Evolutionary conservation across 2,797 vertebrate genomes (phyloP), one percentile per base, ranked within the genome.

Genomic region (Phoxinus dragarum): DNA sequence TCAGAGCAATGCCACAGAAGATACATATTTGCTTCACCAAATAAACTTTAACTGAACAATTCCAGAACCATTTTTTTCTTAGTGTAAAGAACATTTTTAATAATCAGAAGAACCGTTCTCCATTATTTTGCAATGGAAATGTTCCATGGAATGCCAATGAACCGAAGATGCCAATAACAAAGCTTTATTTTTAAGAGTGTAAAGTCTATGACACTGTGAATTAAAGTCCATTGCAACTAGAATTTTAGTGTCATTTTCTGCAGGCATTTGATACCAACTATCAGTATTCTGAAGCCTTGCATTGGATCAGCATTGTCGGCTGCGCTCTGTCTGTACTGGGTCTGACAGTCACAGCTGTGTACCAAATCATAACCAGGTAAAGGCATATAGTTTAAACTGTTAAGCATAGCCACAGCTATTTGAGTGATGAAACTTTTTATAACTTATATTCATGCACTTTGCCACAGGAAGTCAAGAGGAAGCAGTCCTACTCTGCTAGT

Each of bases 321-420:
- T 92, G 95, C 54, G 90, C 90, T 27, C 88, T 96, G 91, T 40
- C 61, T 68, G 69, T 95, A 27, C 27, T 27, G 27, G 27, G 27
- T 27, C 27, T 27, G 27, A 27, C 27, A 27, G 27, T 27, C 11
- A 96, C 93, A 0, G 93, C 95, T 88, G 69, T 94, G 36, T 93
- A 95, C 89, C 91, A 96, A 86, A 79, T 96, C 49, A 40, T 86
- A 19, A 94, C 91, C 49, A 96, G 93, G 94, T 96, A 94, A 94
- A 93, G 90, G 23, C 23, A 67, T 17, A 69, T 44, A 19, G 4
- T 8, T 71, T 27, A 67, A 4, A n/a, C 36, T 8, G 14, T 61
- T 69, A 68, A 14, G 14, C 21, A 23, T 34, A 27, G 19, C 19
- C 5, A 14, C 54, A 66, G 16, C 42, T 67, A n/a, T 27, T 74